phyloP scores from a whole-genome alignment of 2,797 vertebrate genomes.

The Gallirallus australis region DNA sequence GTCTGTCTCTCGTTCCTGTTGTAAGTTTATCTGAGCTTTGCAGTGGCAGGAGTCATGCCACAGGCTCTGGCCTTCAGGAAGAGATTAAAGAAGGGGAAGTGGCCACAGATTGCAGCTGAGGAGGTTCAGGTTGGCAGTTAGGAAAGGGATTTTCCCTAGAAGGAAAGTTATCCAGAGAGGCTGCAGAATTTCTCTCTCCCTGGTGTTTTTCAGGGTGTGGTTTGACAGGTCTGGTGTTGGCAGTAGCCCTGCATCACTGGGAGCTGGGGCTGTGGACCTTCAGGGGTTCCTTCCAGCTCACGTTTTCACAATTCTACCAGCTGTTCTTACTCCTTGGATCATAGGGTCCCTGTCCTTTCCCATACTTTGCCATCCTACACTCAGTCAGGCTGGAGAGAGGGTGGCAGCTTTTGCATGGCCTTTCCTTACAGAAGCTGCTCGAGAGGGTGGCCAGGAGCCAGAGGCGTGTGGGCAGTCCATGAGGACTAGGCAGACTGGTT shows the following conservation, averaged over 20 bases:
- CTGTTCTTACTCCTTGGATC: neutral
- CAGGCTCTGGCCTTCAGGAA: neutral
- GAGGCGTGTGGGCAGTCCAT: neutral
- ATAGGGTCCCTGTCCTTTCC: neutral
- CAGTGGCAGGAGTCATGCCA: neutral
- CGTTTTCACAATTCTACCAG: neutral
- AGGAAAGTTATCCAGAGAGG: neutral
- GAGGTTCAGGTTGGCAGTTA: neutral
- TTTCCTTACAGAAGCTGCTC: neutral
- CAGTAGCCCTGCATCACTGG: fast-evolving
- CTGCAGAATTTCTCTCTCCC: neutral
- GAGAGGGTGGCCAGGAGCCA: neutral
- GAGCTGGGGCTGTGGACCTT: neutral
- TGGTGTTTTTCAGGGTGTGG: neutral
- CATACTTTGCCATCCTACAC: neutral
- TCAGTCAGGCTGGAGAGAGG: fast-evolving
- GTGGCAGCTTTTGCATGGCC: fast-evolving
- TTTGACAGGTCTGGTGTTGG: neutral
- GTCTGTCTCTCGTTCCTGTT: neutral
- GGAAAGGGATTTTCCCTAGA: neutral
- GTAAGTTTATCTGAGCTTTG: neutral
- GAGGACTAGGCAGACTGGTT: neutral
- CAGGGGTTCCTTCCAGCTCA: neutral
- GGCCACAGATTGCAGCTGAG: neutral
- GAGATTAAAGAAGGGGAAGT: neutral